These are phyloP conservation scores for Scomber scombrus DNA, from an alignment of 2,113 vertebrate species.

Conservation along the genomic window DNA sequence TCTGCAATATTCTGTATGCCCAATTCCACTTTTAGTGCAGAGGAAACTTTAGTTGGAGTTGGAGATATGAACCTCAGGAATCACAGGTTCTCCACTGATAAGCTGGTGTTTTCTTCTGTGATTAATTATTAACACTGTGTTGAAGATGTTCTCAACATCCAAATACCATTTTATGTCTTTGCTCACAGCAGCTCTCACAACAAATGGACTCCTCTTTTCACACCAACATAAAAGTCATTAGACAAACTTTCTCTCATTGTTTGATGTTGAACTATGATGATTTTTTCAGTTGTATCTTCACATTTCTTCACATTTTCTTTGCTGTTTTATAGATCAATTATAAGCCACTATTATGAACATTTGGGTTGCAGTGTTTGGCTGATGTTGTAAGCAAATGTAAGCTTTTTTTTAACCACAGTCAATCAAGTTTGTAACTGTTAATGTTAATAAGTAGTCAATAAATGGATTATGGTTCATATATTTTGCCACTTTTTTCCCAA, in stretches of 20 bases:
- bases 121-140: slow-evolving; percentile 49
- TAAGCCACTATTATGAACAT: too few relatives aligned
- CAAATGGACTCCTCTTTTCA: not conserved
- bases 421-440: not conserved
- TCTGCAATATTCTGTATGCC: not conserved
- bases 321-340: too few relatives aligned
- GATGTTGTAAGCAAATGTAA: too few relatives aligned
- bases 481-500: too few relatives aligned
- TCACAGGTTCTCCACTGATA: slow-evolving; percentile 7
- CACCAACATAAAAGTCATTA: not conserved
- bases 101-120: slow-evolving; percentile 42
- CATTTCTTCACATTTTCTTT: not conserved
- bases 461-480: not conserved
- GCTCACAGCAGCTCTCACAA: not conserved
- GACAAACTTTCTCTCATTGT: not conserved
- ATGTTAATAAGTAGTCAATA: not conserved
- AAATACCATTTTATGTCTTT: slow-evolving; percentile 1
- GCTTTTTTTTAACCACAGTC: not conserved
- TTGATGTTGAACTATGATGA: not conserved
- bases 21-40: slow-evolving; percentile 33
- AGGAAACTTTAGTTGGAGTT: not conserved
- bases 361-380: too few relatives aligned
- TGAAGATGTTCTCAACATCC: slow-evolving; percentile 34
- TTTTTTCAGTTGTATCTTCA: not conserved
- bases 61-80: slow-evolving; percentile 35